Evolutionary conservation across 2,888 invertebrate species (phyloP), one percentile per base, ranked within the genome.

Genomic region (Clostera curtula): DNA sequence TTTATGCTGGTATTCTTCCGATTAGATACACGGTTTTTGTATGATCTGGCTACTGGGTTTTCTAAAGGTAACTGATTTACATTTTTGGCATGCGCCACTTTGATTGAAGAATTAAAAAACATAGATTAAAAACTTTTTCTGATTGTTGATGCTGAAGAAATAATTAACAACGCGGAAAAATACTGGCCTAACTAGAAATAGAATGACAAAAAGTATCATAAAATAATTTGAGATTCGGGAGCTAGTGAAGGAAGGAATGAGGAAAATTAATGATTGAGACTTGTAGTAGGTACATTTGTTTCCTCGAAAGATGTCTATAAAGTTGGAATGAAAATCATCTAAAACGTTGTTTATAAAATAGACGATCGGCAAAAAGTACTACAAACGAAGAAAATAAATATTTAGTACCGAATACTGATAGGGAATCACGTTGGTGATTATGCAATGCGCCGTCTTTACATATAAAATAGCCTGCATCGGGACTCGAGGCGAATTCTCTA

Each of bases 401-500:
- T 80, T 75, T 74, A 73, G 59, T 70, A 69, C 55, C 53, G 71
- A 76, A 72, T 75, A 68, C 68, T 72, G 75, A 76, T 72, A 72
- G 66, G 55, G 73, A 72, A 76, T 75, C 75, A 75, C 67, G 73
- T 69, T 65, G 72, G 69, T 71, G 72, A 82, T 82, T 80, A 79
- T 80, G 77, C 77, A 77, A 77, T 69, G 67, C 67, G 63, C 65
- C 65, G 66, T 68, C 69, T 77, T 75, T 74, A 73, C 73, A 79
- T 82, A 75, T 75, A 72, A 74, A 80, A 74, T 72, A 74, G 63
- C 66, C 68, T 79, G 77, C 80, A 77, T 71, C 66, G 61, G 70
- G 70, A 74, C 68, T 73, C 56, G 63, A 59, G 56, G 65, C 63
- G 69, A 69, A 74, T 69, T 69, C 70, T 74, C 72, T 64, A 75